Base-by-base conservation (phyloP, 2,888 invertebrate species). In the Neoscelio sp. region DNA sequence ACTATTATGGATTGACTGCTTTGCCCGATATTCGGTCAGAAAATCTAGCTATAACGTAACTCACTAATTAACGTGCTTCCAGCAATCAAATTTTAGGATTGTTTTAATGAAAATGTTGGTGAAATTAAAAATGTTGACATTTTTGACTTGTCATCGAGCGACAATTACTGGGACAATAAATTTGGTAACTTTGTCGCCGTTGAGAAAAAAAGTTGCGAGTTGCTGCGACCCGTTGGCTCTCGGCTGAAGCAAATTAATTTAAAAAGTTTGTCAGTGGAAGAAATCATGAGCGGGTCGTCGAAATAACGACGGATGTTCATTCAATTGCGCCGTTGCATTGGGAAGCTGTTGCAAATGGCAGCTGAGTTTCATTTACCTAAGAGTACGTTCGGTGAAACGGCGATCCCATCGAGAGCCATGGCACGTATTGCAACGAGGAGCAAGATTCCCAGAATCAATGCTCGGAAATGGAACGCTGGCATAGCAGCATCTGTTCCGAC, bases 301-400 rank as follows among this genome's bases (percentile, higher is more conserved):
- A 40, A 42, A 48, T 18, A 68, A 68, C 68, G 68, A 38, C 35
- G 40, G 20, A 40, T 40, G 64, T 40, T 54, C 65, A 50, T 64
- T 64, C 46, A 56, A 58, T 74, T 70, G 58, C 2, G 62, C 48
- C 33, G 30, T 17, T 50, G 42, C 38, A 13, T 62, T 44, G 10
- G 18, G 44, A 23, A 15, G 28, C n/a, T 2, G 40, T 46, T 40
- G 38, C 46, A 54, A 71, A 62, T 33, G 35, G 42, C 35, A 64
- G 38, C 13, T 35, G 33, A 58, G 30, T 58, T 65, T 74, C 74
- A 74, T 74, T 74, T 65, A 65, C 65, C 65, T 74, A 74, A 74
- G 74, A 65, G 74, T 65, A 38, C 48, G 56, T 30, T 3, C 13
- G 7, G 40, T 30, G 50, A 58, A 40, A 71, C 52, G 33, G 65